Percentiles rank a stretch among this genome's conserved stretches.
Evolutionary conservation across 2,113 vertebrate species (phyloP).

Genomic region (Campylorhamphus procurvoides): DNA sequence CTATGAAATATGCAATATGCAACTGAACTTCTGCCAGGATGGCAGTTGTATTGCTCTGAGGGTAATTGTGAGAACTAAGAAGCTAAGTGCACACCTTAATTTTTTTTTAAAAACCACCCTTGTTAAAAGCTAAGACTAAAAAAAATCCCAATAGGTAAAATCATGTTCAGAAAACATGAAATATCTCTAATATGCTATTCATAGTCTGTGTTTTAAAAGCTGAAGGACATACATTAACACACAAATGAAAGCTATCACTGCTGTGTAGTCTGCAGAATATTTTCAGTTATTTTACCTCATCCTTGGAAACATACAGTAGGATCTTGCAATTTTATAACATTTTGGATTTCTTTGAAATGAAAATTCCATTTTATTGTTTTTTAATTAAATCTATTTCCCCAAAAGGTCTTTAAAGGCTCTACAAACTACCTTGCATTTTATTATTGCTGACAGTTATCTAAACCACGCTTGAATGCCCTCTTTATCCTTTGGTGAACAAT

Average conservation of each 20-base stretch:
- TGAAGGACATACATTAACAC: not conserved
- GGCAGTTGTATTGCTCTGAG: not conserved
- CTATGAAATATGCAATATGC: not conserved
- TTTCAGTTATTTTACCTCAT: conserved; percentile 42
- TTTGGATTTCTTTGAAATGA: conserved; percentile 70
- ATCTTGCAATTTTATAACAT: conserved; percentile 70
- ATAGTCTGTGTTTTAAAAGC: not conserved
- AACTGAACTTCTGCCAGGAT: not conserved
- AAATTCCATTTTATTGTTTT: conserved; percentile 73
- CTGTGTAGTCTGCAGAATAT: conserved; percentile 32
- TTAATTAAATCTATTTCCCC: conserved; percentile 77
- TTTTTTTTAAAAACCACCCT: not conserved
- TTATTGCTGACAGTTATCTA: conserved; percentile 77
- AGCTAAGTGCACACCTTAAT: not conserved
- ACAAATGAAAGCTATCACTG: conserved; percentile 50
- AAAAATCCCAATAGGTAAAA: not conserved
- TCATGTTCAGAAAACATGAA: not conserved
- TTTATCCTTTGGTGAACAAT: conserved; percentile 78
- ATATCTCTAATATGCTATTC: not conserved
- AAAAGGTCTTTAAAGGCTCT: conserved; percentile 71
- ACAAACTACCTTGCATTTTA: conserved; percentile 74
- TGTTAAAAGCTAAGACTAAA: not conserved
- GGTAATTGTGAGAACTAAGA: not conserved
- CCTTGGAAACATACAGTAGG: conserved; percentile 35
- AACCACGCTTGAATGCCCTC: conserved; percentile 77